Evolutionary conservation across 2,888 invertebrate species (phyloP).

Genomic region (Amaurobius ferox): DNA sequence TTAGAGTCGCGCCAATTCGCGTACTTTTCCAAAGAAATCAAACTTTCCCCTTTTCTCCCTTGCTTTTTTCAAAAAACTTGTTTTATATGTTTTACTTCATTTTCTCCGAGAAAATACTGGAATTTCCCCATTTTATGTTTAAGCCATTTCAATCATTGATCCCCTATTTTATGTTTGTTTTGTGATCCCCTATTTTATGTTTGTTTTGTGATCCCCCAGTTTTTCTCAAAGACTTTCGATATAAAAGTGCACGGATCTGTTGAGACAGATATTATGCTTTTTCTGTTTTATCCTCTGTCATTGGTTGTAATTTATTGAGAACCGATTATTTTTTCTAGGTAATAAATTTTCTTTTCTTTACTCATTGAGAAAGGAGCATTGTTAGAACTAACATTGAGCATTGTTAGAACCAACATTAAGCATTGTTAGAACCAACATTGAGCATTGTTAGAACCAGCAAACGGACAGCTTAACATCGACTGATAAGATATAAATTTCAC

Average conservation of each 20-base stretch:
- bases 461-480: too few relatives aligned
- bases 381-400: too few relatives aligned
- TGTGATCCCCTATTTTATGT: too few relatives aligned
- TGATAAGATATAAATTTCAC: too few relatives aligned
- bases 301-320: slow-evolving; percentile 39
- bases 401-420: too few relatives aligned
- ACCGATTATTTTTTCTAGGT: slow-evolving; percentile 26
- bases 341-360: too few relatives aligned
- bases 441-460: too few relatives aligned
- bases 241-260: slow-evolving; percentile 28
- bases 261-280: slow-evolving; percentile 21
- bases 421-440: too few relatives aligned
- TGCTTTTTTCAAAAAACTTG: slow-evolving; percentile 35
- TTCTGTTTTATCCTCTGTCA: slow-evolving; percentile 7
- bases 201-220: too few relatives aligned
- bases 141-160: slow-evolving; percentile 64
- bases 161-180: neutral
- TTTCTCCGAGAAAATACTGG: slow-evolving; percentile 27
- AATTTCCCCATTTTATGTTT: slow-evolving; percentile 44
- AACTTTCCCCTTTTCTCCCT: neutral
- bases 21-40: slow-evolving; percentile 40
- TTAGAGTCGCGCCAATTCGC: slow-evolving; percentile 58
- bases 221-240: slow-evolving; percentile 20
- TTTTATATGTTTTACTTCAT: slow-evolving; percentile 59
- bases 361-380: too few relatives aligned